Conservation (phyloP, 2,888 invertebrate genomes). For the Thyatira batis region DNA sequence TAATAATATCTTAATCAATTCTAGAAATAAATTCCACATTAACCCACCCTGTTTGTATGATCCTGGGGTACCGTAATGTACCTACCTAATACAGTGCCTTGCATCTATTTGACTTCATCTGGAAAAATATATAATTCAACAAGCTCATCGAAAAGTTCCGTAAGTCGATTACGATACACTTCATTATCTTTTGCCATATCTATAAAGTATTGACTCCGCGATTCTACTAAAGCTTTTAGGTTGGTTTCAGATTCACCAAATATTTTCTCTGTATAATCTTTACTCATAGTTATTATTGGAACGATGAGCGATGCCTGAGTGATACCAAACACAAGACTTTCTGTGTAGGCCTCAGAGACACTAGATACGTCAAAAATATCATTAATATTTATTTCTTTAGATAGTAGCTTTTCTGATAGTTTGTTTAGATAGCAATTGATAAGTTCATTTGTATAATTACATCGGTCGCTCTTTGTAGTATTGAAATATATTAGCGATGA, state of each 20-base stretch:
- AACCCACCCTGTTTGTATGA: too few relatives aligned
- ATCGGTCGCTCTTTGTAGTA: slow-evolving; percentile 66
- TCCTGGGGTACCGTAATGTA: too few relatives aligned
- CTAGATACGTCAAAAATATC: slow-evolving; percentile 40
- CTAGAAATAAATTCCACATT: too few relatives aligned
- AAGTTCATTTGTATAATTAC: slow-evolving; percentile 64
- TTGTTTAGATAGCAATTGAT: slow-evolving; percentile 80
- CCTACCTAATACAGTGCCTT: too few relatives aligned
- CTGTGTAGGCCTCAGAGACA: slow-evolving; percentile 47
- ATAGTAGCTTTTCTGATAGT: slow-evolving; percentile 65
- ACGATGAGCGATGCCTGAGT: slow-evolving; percentile 66
- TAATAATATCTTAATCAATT: too few relatives aligned
- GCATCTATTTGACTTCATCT: too few relatives aligned
- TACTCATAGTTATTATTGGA: slow-evolving; percentile 54
- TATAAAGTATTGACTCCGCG: slow-evolving; percentile 60
- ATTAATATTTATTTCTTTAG: slow-evolving; percentile 42
- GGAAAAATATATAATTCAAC: slow-evolving; percentile 67
- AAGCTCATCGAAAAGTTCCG: slow-evolving; percentile 81
- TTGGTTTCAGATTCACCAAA: slow-evolving; percentile 49
- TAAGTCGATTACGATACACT: slow-evolving; percentile 64
- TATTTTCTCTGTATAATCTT: slow-evolving; percentile 44
- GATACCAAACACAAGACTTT: slow-evolving; percentile 59
- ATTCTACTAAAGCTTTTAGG: slow-evolving; percentile 44
- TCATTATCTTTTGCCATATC: slow-evolving; percentile 48
- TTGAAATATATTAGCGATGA: slow-evolving; percentile 81